A percentile compares a stretch with the other conserved stretches of the same genome.
These are phyloP conservation scores for Manis pentadactyla DNA, from an alignment of 2,797 vertebrate species.

Conservation along the genomic window DNA sequence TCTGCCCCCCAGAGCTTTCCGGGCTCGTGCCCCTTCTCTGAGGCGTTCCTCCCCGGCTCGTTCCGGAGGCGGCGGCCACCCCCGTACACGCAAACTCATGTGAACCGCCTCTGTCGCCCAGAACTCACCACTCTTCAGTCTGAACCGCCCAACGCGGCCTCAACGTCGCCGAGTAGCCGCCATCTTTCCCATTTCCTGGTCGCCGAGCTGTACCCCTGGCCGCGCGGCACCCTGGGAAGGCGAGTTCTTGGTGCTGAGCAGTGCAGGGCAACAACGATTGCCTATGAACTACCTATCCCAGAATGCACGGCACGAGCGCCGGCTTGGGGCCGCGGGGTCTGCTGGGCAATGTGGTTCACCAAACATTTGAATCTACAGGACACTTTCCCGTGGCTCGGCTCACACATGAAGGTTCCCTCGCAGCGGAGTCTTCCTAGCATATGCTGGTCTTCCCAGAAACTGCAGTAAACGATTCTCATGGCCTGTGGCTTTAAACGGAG, in stretches of 20 bases:
- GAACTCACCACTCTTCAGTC: conserved; percentile 74
- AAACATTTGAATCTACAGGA: neutral
- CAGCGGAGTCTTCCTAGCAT: neutral
- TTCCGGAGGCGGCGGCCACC: neutral
- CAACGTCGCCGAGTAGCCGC: conserved; percentile 79
- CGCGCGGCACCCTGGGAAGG: conserved; percentile 78
- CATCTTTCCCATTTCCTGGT: conserved; percentile 83
- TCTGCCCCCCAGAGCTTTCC: neutral
- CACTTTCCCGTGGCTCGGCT: neutral
- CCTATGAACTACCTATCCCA: conserved; percentile 73
- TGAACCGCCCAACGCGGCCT: conserved; percentile 78
- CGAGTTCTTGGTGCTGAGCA: neutral
- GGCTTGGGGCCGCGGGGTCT: neutral
- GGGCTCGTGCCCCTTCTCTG: conserved; percentile 16
- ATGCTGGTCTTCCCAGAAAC: neutral
- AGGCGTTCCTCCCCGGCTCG: conserved; percentile 2
- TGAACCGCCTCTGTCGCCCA: conserved; percentile 21
- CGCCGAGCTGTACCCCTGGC: neutral
- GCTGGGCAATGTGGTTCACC: conserved; percentile 64
- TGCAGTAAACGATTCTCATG: neutral
- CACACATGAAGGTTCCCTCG: neutral
- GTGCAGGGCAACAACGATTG: fast-evolving
- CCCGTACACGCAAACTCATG: neutral
- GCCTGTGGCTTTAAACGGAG: neutral
- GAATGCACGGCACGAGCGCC: neutral